phyloP scores from a whole-genome alignment of 2,888 invertebrate genomes.

The Pyrrhosoma nymphula region DNA sequence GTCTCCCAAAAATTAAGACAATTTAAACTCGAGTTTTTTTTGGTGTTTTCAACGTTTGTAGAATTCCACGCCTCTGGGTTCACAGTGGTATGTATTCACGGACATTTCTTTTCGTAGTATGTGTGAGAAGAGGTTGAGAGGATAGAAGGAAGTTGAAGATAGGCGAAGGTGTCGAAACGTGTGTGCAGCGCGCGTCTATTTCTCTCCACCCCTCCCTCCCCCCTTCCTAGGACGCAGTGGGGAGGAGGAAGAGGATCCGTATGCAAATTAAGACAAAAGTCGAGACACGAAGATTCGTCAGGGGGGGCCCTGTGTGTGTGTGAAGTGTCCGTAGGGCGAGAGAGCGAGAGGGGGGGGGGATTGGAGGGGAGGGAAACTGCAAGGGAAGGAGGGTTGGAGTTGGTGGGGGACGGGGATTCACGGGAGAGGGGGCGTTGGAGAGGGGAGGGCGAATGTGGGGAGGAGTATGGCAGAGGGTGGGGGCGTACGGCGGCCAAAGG shows the following conservation, averaged over 20 bases:
- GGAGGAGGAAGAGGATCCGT: slow-evolving; percentile 35
- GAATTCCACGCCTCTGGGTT: too few relatives aligned
- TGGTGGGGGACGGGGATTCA: slow-evolving; percentile 68
- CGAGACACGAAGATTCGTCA: slow-evolving; percentile 67
- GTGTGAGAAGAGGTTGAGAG: background rate
- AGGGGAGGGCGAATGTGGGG: slow-evolving; percentile 68
- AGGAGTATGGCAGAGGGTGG: slow-evolving; percentile 69
- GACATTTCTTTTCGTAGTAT: background rate
- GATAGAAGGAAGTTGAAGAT: background rate
- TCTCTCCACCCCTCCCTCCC: background rate
- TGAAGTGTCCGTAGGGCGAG: slow-evolving; percentile 55
- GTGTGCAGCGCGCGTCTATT: slow-evolving; percentile 50
- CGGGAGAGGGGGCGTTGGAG: slow-evolving; percentile 68
- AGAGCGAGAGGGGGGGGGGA: slow-evolving; percentile 68
- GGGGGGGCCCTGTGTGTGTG: slow-evolving; percentile 44
- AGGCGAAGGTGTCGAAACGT: background rate
- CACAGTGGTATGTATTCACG: too few relatives aligned
- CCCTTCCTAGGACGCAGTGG: slow-evolving; percentile 19
- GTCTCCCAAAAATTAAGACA: too few relatives aligned
- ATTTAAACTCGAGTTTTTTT: too few relatives aligned
- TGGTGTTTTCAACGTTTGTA: too few relatives aligned
- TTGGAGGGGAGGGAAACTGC: slow-evolving; percentile 68
- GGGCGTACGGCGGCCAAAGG: slow-evolving; percentile 69
- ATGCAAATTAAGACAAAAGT: slow-evolving; percentile 67
- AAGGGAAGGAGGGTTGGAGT: slow-evolving; percentile 68